Evolutionary conservation across 2,888 invertebrate genomes (phyloP).

Genomic region (Cosmorhoe ocellata): DNA sequence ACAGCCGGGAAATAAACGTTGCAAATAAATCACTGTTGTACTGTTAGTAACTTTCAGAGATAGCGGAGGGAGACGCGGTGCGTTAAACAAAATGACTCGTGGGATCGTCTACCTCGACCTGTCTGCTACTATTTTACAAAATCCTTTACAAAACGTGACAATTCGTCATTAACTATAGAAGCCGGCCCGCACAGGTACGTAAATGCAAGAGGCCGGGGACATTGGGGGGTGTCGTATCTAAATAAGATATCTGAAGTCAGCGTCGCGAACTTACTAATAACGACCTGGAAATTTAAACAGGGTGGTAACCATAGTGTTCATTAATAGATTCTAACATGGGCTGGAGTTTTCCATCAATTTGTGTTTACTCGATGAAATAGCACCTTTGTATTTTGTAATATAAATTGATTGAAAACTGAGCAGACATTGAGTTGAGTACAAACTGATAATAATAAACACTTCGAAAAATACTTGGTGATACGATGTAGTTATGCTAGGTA

Average conservation of each 20-base stretch:
- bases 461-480: conserved; percentile 2
- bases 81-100: conserved; percentile 28
- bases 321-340: conserved; percentile 10
- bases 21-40: neutral
- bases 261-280: conserved; percentile 78
- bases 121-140: conserved; percentile 31
- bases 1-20: conserved; percentile 1
- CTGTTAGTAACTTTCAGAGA: neutral
- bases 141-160: conserved; percentile 35
- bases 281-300: conserved; percentile 83
- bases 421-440: conserved; percentile 2
- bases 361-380: neutral
- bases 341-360: conserved; percentile 37
- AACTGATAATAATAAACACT: conserved; percentile 2
- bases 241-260: conserved; percentile 70
- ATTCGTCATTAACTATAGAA: conserved; percentile 32
- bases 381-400: neutral
- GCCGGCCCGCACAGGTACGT: conserved; percentile 37
- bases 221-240: conserved; percentile 63
- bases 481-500: neutral
- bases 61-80: conserved; percentile 18
- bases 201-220: conserved; percentile 72
- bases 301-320: conserved; percentile 67
- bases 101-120: conserved; percentile 38
- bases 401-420: conserved; percentile 25